These are phyloP conservation scores for Anadara kagoshimensis DNA, from an alignment of 1,140 invertebrate species.

Conservation along the genomic window DNA sequence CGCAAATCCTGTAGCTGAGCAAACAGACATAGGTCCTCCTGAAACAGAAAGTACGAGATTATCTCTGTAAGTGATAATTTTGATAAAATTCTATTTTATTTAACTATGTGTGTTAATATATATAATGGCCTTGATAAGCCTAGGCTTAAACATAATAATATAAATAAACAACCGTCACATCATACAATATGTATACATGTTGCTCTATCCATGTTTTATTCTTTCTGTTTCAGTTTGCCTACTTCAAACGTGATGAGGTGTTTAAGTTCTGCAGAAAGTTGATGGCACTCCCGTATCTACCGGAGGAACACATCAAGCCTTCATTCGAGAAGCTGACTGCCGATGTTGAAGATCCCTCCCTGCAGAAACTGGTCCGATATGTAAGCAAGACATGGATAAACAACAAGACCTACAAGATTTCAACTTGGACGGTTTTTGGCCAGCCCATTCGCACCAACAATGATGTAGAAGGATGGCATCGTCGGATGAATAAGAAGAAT, in stretches of 20 bases:
- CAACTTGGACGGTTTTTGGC: not conserved
- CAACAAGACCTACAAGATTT: not conserved
- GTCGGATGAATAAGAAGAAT: not conserved
- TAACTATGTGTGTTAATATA: too few species aligned
- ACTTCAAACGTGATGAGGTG: not conserved
- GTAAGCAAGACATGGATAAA: conserved; percentile 7
- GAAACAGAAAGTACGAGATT: too few species aligned
- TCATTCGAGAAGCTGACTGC: not conserved
- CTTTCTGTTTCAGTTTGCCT: not conserved
- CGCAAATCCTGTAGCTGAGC: too few species aligned
- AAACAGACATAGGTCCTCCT: too few species aligned
- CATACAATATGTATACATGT: too few species aligned
- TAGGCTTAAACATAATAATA: too few species aligned
- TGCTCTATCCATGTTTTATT: too few species aligned
- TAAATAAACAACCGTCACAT: too few species aligned
- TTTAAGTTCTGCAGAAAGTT: not conserved
- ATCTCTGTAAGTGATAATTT: too few species aligned
- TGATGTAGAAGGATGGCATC: conserved; percentile 17
- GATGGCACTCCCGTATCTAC: not conserved
- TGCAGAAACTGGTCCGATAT: not conserved
- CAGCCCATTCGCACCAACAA: conserved; percentile 10
- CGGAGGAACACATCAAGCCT: not conserved
- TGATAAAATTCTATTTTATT: too few species aligned
- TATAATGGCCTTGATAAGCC: too few species aligned
- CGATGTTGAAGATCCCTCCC: not conserved